These are phyloP conservation scores for Polypterus bichir DNA, from an alignment of 2,113 vertebrate genomes.

Conservation along the genomic window DNA sequence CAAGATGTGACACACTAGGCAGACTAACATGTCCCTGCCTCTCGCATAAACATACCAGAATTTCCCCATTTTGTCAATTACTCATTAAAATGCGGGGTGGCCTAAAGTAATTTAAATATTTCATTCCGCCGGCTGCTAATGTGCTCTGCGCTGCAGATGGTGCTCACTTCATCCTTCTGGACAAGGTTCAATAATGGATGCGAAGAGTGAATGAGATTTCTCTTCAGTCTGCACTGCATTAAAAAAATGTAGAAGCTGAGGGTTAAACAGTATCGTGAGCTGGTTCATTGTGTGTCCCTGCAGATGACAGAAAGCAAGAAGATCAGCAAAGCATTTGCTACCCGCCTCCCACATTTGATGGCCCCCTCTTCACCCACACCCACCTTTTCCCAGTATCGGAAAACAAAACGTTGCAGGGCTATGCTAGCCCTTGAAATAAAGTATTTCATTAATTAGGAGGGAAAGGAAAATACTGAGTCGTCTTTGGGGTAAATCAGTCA, in stretches of 20 bases:
- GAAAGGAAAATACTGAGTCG: too few relatives aligned
- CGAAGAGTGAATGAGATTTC: slow-evolving; percentile 62
- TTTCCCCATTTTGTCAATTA: slow-evolving; percentile 8
- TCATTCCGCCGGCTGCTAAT: slow-evolving; percentile 55
- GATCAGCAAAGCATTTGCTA: too few relatives aligned
- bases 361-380: too few relatives aligned
- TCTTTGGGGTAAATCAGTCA: too few relatives aligned
- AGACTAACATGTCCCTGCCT: neutral
- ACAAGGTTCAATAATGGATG: slow-evolving; percentile 64
- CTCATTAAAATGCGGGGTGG: slow-evolving; percentile 51
- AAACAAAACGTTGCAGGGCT: too few relatives aligned
- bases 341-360: too few relatives aligned
- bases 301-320: too few relatives aligned
- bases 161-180: slow-evolving; percentile 55
- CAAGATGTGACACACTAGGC: too few relatives aligned
- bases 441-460: too few relatives aligned
- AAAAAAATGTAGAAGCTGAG: slow-evolving; percentile 16
- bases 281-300: too few relatives aligned
- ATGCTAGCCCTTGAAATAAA: too few relatives aligned
- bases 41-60: neutral
- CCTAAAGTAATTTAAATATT: slow-evolving; percentile 65
- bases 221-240: slow-evolving; percentile 66
- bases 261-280: slow-evolving; percentile 8
- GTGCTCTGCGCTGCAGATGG: slow-evolving; percentile 58
- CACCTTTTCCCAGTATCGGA: too few relatives aligned